Evolutionary conservation across 2,888 invertebrate species (phyloP), one percentile per base, ranked within the genome.

Genomic region (Alsophila aescularia): DNA sequence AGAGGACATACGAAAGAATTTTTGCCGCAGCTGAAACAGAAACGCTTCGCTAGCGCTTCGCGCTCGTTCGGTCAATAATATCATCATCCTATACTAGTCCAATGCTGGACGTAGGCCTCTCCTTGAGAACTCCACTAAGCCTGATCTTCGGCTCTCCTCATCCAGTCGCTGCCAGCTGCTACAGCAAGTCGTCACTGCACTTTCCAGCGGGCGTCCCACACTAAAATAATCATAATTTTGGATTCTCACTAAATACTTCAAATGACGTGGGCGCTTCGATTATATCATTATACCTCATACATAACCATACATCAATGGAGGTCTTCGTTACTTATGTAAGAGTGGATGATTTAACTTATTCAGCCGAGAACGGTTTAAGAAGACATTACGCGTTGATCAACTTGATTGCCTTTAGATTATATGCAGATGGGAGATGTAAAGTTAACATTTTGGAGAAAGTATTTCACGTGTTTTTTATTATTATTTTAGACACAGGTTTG

Each of bases 301-400:
- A 29, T 13, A 24, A 21, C 37, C 47, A 47, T 39, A 47, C 18
- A 47, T 47, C 47, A 47, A 39, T 31, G 13, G 13, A n/a, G 10
- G 14, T 18, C 13, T 35, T 47, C 13, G 16, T 39, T 39, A 47
- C 37, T 47, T 39, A 47, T 39, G 31, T 39, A 31, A 47, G 29
- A 29, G 9, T 12, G n/a, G 18, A 43, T 47, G 37, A 13, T 15
- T 47, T 47, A 37, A 47, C 39, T 47, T 47, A 47, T 47, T 47
- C 31, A 7, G 13, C 18, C 6, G 9, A 36, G 36, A 45, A 27
- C 12, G 12, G 18, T 12, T 45, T 36, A 45, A 16, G 45, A 36
- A 43, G 36, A 35, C 21, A 36, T 45, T 27, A 14, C 9, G 16
- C 8, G 37, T 47, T 37, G 16, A 45, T 47, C 37, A 31, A 24